Conservation (phyloP, 2,113 vertebrate species). For the Orcinus orca region DNA sequence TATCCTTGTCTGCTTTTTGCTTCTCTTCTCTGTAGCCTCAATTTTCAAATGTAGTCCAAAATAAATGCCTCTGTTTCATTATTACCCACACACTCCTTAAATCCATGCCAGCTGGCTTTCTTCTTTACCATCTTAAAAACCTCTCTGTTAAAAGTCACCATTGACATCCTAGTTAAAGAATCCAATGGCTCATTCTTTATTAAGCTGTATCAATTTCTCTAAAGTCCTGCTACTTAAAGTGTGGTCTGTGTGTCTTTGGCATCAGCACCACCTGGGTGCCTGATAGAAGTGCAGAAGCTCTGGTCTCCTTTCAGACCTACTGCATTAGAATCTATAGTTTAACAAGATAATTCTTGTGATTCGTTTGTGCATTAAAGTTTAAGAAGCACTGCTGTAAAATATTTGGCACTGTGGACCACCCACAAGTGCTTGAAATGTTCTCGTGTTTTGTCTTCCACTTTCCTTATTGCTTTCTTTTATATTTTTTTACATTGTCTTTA, state of each 20-base stretch:
- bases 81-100: background rate
- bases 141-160: background rate
- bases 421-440: background rate
- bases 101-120: background rate
- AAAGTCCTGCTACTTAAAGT: background rate
- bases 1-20: background rate
- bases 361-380: background rate
- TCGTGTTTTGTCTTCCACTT: background rate
- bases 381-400: background rate
- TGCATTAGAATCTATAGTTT: background rate
- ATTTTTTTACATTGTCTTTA: background rate
- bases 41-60: background rate
- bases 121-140: background rate
- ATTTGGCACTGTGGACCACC: background rate
- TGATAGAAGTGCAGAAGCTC: background rate
- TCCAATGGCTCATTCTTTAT: background rate
- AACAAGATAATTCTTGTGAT: background rate
- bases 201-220: background rate
- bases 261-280: too few relatives aligned
- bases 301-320: background rate
- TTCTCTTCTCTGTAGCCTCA: background rate
- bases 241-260: background rate
- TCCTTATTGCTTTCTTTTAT: background rate
- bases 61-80: background rate
- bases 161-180: background rate